Evolutionary conservation across 2,888 invertebrate genomes (phyloP).

Genomic region (Leptopterna dolabrata): DNA sequence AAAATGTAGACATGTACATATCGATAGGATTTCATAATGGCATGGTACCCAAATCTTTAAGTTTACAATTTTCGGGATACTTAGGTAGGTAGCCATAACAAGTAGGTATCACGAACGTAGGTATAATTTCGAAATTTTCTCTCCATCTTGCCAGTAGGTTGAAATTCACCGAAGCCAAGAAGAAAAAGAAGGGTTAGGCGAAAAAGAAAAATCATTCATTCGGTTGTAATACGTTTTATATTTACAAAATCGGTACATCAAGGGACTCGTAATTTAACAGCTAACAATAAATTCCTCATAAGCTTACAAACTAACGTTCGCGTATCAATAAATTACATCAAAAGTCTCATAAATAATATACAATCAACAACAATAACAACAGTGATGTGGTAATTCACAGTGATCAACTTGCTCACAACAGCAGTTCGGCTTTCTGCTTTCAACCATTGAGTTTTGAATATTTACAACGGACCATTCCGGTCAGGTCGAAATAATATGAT

Average conservation of each 20-base stretch:
- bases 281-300: not conserved
- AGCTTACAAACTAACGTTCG: not conserved
- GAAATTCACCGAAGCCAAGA: too few species aligned
- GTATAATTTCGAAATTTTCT: too few species aligned
- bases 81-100: too few species aligned
- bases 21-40: too few species aligned
- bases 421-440: not conserved
- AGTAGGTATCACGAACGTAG: too few species aligned
- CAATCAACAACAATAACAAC: not conserved
- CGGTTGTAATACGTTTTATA: not conserved
- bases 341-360: slow-evolving; percentile 6
- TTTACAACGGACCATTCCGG: not conserved
- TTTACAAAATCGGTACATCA: not conserved
- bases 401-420: not conserved
- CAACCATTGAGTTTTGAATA: not conserved
- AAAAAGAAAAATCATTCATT: not conserved
- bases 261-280: not conserved
- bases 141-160: too few species aligned
- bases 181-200: too few species aligned
- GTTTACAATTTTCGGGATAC: too few species aligned
- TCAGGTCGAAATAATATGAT: not conserved
- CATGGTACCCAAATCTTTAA: too few species aligned
- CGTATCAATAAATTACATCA: not conserved
- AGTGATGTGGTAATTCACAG: not conserved
- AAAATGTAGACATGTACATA: too few species aligned